Conservation (phyloP, 2,113 vertebrate genomes). For the Melanocharis versteri region DNA sequence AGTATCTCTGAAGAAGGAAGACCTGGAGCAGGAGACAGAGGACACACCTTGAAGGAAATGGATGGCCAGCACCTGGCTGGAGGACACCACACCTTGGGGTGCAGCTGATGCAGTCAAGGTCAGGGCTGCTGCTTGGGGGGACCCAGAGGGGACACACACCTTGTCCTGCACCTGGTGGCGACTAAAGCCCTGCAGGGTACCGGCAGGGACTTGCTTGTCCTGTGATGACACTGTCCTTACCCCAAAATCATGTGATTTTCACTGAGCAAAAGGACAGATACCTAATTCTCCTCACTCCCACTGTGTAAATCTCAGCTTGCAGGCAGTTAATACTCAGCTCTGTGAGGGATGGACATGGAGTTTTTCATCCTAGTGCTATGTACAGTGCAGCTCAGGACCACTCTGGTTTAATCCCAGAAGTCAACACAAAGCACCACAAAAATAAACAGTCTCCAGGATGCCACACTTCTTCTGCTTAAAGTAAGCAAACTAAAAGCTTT, state of each 20-base stretch:
- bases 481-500: not conserved
- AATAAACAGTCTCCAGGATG: not conserved
- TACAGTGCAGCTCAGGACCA: not conserved
- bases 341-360: not conserved
- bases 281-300: not conserved
- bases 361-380: not conserved
- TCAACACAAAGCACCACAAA: not conserved
- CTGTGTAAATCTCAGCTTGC: not conserved
- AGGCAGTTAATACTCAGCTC: not conserved
- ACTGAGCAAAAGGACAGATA: not conserved
- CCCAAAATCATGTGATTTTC: not conserved
- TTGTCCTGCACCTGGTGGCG: not conserved
- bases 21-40: not conserved
- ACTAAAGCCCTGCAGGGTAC: not conserved
- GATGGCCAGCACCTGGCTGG: not conserved
- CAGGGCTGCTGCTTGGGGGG: not conserved
- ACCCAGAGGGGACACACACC: not conserved
- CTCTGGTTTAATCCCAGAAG: not conserved
- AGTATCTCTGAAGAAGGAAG: not conserved
- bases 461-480: not conserved
- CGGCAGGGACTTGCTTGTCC: fast-evolving
- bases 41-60: not conserved
- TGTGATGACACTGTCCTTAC: not conserved
- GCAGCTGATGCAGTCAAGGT: not conserved
- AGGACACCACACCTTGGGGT: fast-evolving